Percentiles rank a stretch among this genome's conserved stretches.
Conservation (phyloP, 1,140 invertebrate species). For the Trachymyrmex septentrionalis region DNA sequence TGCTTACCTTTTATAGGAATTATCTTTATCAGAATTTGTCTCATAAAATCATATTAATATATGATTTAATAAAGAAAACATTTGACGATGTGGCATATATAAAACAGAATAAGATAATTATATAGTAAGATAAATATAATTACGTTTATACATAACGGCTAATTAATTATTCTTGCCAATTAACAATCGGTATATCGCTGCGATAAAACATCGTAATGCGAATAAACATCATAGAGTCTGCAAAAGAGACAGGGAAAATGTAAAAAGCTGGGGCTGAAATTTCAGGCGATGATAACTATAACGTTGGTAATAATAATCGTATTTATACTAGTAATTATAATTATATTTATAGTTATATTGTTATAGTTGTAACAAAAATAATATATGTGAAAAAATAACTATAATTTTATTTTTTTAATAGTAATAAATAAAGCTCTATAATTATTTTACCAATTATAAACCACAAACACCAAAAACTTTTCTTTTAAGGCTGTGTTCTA, state of each 20-base stretch:
- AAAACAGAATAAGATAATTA: neutral
- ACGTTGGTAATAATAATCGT: no score
- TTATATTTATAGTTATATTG: no score
- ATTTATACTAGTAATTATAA: no score
- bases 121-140: neutral
- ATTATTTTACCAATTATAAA: no score
- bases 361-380: no score
- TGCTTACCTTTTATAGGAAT: neutral
- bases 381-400: no score
- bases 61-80: conserved; percentile 9
- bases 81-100: neutral
- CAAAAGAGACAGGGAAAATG: neutral
- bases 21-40: neutral
- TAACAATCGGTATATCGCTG: neutral
- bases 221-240: neutral
- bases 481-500: no score
- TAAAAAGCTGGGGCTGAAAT: neutral
- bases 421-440: no score
- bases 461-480: no score
- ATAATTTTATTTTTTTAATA: no score
- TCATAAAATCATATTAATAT: neutral
- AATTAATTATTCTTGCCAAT: conserved; percentile 55
- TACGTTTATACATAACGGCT: neutral
- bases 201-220: no score
- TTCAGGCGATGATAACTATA: conserved; percentile 12